Conservation (phyloP, 1,140 invertebrate species). For the Tetranychus urticae region DNA sequence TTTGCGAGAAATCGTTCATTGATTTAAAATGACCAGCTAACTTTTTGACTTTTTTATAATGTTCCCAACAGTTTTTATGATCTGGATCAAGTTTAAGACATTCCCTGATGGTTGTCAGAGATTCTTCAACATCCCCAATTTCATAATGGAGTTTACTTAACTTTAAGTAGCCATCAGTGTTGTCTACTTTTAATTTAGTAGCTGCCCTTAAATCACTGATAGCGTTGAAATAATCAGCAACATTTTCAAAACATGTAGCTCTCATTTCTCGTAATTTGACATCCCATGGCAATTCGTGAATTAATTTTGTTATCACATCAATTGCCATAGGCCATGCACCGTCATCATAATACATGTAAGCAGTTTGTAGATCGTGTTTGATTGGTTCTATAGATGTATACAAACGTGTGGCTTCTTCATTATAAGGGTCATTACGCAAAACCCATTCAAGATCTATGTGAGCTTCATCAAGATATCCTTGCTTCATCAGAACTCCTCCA, state of each 20-base stretch:
- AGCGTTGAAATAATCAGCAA: constrained; percentile 59
- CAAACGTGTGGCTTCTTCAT: constrained; percentile 42
- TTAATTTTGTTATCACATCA: constrained; percentile 36
- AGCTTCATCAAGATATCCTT: constrained; percentile 57
- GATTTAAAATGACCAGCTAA: constrained; percentile 58
- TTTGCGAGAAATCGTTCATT: constrained; percentile 40
- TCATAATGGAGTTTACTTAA: constrained; percentile 62
- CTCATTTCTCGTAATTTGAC: constrained; percentile 52
- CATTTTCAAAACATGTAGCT: constrained; percentile 51
- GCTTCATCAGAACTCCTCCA: constrained; percentile 63
- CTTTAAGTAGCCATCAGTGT: constrained; percentile 63
- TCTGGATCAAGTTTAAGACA: constrained; percentile 95
- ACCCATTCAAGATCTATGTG: constrained; percentile 55
- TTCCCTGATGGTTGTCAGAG: constrained; percentile 77
- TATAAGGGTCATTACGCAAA: constrained; percentile 41
- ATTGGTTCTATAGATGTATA: constrained; percentile 37
- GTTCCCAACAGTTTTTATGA: constrained; percentile 80
- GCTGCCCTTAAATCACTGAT: constrained; percentile 69
- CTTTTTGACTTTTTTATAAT: constrained; percentile 93
- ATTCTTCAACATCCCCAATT: constrained; percentile 69
- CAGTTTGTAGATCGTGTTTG: constrained; percentile 36
- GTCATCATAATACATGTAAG: constrained; percentile 36
- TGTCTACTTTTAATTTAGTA: constrained; percentile 70
- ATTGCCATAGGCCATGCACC: constrained; percentile 43
- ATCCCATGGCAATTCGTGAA: constrained; percentile 58